These are phyloP conservation scores for Solenodon paradoxus DNA, from an alignment of 2,113 vertebrate species.

Conservation along the genomic window DNA sequence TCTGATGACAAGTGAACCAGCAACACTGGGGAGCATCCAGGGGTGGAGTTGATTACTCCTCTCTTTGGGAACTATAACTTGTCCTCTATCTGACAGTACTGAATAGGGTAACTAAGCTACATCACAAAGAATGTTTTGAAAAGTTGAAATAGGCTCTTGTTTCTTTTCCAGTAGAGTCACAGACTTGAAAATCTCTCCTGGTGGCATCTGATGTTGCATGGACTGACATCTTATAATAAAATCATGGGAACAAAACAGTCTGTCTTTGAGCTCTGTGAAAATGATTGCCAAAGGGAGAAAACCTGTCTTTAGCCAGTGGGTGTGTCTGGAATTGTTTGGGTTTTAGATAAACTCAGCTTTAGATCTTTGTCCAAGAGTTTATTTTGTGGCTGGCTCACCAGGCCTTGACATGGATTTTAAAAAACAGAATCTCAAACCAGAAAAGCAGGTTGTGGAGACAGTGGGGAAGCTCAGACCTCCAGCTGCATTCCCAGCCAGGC, in stretches of 20 bases:
- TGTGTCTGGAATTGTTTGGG: conserved; percentile 4
- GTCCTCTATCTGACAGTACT: background rate
- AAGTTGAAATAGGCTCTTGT: background rate
- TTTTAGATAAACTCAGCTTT: conserved; percentile 43
- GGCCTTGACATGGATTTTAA: background rate
- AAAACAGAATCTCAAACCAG: background rate
- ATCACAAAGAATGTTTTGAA: background rate
- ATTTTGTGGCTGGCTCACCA: background rate
- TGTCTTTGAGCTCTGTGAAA: conserved; percentile 29
- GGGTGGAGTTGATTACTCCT: background rate
- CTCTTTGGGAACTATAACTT: background rate
- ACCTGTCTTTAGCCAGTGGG: background rate
- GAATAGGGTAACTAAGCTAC: background rate
- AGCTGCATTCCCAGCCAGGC: background rate
- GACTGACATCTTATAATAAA: conserved; percentile 17
- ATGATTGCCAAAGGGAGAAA: conserved; percentile 19
- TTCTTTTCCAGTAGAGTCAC: background rate
- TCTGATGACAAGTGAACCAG: background rate
- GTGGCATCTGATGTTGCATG: background rate
- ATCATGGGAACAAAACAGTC: background rate
- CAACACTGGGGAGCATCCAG: background rate
- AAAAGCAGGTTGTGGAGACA: background rate
- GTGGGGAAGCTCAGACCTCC: background rate
- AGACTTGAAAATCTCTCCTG: background rate
- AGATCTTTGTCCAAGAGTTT: conserved; percentile 41